phyloP scores from a whole-genome alignment of 2,888 invertebrate species.

The Horisme vitalbata region DNA sequence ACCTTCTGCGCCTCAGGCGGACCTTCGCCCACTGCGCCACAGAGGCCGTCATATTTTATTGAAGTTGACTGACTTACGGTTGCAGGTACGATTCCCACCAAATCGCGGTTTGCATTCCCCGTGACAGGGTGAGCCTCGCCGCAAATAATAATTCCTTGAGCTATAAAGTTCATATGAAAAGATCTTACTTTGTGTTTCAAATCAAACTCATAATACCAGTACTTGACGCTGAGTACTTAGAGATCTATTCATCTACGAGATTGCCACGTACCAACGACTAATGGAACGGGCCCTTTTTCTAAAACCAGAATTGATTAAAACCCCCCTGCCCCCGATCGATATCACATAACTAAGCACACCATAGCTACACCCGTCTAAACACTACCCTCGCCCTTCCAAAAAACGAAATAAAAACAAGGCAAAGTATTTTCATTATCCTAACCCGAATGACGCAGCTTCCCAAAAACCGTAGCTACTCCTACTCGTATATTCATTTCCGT shows the following conservation, averaged over 20 bases:
- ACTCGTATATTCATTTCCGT: slow-evolving; percentile 83
- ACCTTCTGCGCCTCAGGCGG: no score
- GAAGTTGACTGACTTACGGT: no score
- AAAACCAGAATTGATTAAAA: slow-evolving; percentile 24
- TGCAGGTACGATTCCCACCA: no score
- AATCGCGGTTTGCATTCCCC: no score
- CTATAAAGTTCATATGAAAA: no score
- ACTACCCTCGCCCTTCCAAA: slow-evolving; percentile 33
- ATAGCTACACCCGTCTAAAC: slow-evolving; percentile 26
- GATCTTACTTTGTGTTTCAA: no score
- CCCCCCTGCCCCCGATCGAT: slow-evolving; percentile 18
- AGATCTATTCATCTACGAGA: background rate
- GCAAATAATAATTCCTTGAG: no score
- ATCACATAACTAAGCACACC: slow-evolving; percentile 29
- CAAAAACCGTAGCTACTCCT: slow-evolving; percentile 73
- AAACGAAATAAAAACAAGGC: slow-evolving; percentile 59
- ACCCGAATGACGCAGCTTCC: slow-evolving; percentile 76
- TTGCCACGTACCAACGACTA: slow-evolving; percentile 2
- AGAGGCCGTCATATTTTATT: no score
- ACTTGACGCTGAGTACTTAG: background rate
- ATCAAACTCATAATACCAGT: background rate
- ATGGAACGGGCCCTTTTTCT: slow-evolving; percentile 13
- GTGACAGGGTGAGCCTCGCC: no score
- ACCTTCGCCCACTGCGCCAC: no score
- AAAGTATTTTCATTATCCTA: slow-evolving; percentile 81